These are phyloP conservation scores for Esox masquinongy DNA, from an alignment of 2,797 vertebrate genomes.

Conservation along the genomic window DNA sequence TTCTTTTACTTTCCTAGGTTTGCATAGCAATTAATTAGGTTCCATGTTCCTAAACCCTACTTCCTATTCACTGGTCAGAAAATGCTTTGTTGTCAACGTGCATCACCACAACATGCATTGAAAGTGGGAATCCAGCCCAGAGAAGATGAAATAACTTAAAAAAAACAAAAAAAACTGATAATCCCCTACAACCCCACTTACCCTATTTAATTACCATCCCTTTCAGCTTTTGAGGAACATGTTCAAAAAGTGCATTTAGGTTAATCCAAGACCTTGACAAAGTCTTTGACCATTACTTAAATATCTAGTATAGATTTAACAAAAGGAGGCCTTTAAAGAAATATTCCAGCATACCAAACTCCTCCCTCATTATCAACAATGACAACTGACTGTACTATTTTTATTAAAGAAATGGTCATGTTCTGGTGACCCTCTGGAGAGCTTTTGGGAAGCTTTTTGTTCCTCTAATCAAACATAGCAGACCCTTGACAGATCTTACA, in stretches of 20 bases:
- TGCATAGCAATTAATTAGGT: conserved; percentile 51
- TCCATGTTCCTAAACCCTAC: conserved; percentile 54
- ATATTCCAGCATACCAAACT: conserved; percentile 34
- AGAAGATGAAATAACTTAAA: conserved; percentile 74
- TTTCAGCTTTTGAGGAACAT: conserved; percentile 84
- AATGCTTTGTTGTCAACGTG: conserved; percentile 59
- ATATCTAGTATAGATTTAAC: conserved; percentile 33
- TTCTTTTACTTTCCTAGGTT: conserved; percentile 53
- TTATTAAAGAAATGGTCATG: conserved; percentile 1
- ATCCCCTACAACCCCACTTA: conserved; percentile 48
- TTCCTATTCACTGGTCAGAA: conserved; percentile 61
- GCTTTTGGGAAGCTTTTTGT: conserved; percentile 3
- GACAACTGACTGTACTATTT: neutral
- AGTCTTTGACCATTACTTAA: conserved; percentile 39
- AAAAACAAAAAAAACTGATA: conserved; percentile 39
- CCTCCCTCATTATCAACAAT: conserved; percentile 16
- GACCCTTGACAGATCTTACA: no score
- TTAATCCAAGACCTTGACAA: conserved; percentile 56
- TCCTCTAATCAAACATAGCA: neutral
- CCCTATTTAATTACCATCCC: conserved; percentile 76
- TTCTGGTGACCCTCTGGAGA: conserved; percentile 36
- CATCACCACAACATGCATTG: conserved; percentile 42
- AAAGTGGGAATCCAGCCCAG: conserved; percentile 78
- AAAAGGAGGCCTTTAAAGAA: conserved; percentile 34
- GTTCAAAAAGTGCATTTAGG: conserved; percentile 93